These are phyloP conservation scores for Tapera naevia DNA, from an alignment of 2,797 vertebrate species.

Conservation along the genomic window DNA sequence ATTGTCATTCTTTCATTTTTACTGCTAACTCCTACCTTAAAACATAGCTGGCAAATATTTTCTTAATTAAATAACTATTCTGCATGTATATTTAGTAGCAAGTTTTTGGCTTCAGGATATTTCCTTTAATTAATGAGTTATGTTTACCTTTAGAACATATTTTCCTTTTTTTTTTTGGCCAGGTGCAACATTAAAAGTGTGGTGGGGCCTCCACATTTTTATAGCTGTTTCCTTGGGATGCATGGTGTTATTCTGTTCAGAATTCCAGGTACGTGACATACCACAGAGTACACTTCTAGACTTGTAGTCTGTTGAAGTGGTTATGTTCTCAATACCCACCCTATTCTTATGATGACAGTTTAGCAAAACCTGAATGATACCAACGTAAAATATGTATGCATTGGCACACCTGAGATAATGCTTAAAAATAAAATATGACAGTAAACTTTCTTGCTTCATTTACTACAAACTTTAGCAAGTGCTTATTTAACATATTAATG, in stretches of 20 bases:
- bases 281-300: conserved; percentile 28
- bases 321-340: neutral
- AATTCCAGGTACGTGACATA: conserved; percentile 65
- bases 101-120: conserved; percentile 28
- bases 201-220: conserved; percentile 34
- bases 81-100: conserved; percentile 6
- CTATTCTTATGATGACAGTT: neutral
- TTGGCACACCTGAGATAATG: neutral
- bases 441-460: neutral
- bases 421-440: neutral
- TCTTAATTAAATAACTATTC: neutral
- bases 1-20: neutral
- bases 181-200: conserved; percentile 61
- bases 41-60: conserved; percentile 12
- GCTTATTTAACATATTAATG: neutral
- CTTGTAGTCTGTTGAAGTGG: conserved; percentile 51
- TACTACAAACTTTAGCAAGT: neutral
- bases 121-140: conserved; percentile 4
- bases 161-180: conserved; percentile 6
- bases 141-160: conserved; percentile 36
- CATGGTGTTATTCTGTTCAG: conserved; percentile 22
- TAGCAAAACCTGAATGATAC: neutral
- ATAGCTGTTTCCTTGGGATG: neutral
- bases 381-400: neutral
- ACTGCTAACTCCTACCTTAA: conserved; percentile 3